A percentile compares a stretch with the other conserved stretches of the same genome.
These are phyloP conservation scores for Variabilichromis moorii DNA, from an alignment of 2,113 vertebrate species.

Conservation along the genomic window DNA sequence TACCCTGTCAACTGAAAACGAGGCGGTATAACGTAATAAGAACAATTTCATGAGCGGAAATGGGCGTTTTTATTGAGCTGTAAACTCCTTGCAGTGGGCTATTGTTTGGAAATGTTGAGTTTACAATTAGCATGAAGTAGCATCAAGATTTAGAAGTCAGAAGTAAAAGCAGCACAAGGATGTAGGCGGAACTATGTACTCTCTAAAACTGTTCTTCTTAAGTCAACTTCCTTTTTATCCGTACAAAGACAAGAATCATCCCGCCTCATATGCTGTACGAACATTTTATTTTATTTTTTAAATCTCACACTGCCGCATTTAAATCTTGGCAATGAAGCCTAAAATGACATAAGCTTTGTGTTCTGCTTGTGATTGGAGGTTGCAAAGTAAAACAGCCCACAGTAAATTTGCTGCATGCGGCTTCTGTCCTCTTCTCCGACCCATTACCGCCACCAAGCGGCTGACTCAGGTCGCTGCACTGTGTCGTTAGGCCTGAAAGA, in stretches of 20 bases:
- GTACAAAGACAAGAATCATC: neutral
- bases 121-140: neutral
- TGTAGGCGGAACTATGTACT: neutral
- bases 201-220: neutral
- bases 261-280: neutral
- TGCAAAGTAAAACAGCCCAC: neutral
- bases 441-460: slow-evolving; percentile 26
- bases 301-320: neutral
- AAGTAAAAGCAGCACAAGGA: neutral
- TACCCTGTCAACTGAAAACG: neutral
- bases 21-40: neutral
- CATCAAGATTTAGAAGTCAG: neutral
- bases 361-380: neutral
- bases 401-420: neutral
- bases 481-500: neutral
- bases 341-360: neutral
- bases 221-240: neutral
- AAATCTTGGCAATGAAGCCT: neutral
- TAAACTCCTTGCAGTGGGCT: neutral
- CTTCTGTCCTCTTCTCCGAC: neutral
- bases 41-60: neutral
- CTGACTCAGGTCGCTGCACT: neutral
- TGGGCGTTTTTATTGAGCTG: neutral
- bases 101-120: neutral
- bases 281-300: neutral